Evolutionary conservation across 2,113 vertebrate genomes (phyloP).

Genomic region (Semnornis frantzii): DNA sequence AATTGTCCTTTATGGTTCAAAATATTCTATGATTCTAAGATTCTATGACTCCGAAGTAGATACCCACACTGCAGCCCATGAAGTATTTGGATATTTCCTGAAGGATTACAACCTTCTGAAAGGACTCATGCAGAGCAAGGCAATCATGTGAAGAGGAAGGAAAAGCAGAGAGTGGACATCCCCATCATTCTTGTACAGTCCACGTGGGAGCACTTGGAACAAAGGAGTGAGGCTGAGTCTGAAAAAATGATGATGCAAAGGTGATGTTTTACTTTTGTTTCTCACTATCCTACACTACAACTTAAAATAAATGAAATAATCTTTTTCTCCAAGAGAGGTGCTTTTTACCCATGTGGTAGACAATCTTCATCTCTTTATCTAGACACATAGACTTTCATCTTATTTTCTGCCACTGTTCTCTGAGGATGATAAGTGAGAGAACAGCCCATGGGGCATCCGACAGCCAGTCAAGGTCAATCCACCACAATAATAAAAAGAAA

Average conservation of each 20-base stretch:
- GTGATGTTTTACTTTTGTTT: neutral
- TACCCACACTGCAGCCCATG: too few relatives aligned
- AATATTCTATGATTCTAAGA: too few relatives aligned
- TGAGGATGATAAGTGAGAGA: neutral
- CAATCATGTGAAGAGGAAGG: neutral
- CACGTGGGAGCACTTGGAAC: rapidly evolving
- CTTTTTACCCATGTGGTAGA: neutral
- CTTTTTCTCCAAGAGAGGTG: neutral
- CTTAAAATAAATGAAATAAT: neutral
- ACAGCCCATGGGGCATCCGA: neutral
- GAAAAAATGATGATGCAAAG: neutral
- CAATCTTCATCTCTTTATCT: neutral
- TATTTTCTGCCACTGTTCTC: neutral
- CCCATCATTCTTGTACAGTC: neutral
- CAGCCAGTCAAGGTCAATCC: neutral
- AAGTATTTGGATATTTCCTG: neutral
- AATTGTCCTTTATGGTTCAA: too few relatives aligned
- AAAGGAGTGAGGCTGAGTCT: neutral
- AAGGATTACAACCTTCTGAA: neutral
- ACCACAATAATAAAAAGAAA: neutral
- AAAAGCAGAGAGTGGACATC: neutral
- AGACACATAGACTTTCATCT: neutral
- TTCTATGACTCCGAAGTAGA: neutral
- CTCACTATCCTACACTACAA: neutral
- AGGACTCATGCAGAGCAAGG: neutral